Conservation (phyloP, 2,797 vertebrate species). For the Protosalanx chinensis region DNA sequence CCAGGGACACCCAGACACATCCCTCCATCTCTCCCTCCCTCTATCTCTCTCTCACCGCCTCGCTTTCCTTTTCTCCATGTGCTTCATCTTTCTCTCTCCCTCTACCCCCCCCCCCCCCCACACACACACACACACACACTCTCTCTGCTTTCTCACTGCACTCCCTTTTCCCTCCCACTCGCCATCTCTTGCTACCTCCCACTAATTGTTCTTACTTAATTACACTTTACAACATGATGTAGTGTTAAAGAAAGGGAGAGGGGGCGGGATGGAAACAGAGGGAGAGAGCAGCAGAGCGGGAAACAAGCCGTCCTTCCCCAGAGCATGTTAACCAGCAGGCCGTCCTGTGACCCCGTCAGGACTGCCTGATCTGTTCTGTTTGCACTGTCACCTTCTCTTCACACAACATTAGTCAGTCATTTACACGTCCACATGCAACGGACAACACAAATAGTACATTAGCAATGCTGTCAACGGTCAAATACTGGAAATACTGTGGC, state of each 20-base stretch:
- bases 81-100: not conserved
- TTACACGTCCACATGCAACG: too few species aligned
- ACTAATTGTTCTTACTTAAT: slow-evolving; percentile 2
- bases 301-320: too few species aligned
- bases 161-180: not conserved
- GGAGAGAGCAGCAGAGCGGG: not conserved
- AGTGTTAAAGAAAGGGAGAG: not conserved
- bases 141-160: not conserved
- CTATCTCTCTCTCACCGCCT: not conserved
- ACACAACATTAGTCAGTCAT: too few species aligned
- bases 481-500: too few species aligned
- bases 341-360: too few species aligned
- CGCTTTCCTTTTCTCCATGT: not conserved
- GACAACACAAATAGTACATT: too few species aligned
- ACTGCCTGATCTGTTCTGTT: too few species aligned
- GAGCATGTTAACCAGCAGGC: too few species aligned
- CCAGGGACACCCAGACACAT: not conserved
- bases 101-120: not conserved
- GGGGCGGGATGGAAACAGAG: slow-evolving; percentile 1
- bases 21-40: not conserved
- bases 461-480: too few species aligned
- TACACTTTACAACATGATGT: not conserved
- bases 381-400: too few species aligned
- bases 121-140: too few species aligned
- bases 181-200: not conserved